A percentile compares a stretch with the other conserved stretches of the same genome.
Evolutionary conservation across 2,888 invertebrate species (phyloP).

Genomic region (Ectemnius cavifrons): DNA sequence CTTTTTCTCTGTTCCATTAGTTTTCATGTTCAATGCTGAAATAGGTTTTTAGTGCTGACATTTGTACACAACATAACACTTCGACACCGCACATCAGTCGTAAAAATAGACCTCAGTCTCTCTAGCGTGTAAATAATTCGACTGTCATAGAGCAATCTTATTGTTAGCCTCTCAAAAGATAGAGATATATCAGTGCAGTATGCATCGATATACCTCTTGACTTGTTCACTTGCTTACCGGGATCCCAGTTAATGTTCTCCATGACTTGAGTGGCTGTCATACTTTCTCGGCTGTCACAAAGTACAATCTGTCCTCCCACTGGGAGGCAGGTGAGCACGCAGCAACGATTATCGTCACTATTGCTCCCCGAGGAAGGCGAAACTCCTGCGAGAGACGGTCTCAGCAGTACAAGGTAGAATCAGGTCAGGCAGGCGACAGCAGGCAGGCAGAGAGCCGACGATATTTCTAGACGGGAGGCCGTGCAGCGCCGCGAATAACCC

Average conservation of each 20-base stretch:
- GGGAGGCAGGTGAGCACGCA: too few relatives aligned
- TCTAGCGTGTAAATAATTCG: too few relatives aligned
- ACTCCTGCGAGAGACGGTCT: neutral
- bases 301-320: slow-evolving; percentile 19
- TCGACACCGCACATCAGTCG: too few relatives aligned
- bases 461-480: slow-evolving; percentile 59
- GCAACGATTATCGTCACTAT: neutral
- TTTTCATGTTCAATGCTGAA: too few relatives aligned
- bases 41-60: too few relatives aligned
- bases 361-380: slow-evolving; percentile 4
- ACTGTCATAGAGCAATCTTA: neutral
- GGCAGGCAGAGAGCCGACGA: slow-evolving; percentile 39
- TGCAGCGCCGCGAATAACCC: slow-evolving; percentile 64
- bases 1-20: too few relatives aligned
- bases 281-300: slow-evolving; percentile 65
- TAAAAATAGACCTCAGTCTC: too few relatives aligned
- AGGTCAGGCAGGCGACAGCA: slow-evolving; percentile 5
- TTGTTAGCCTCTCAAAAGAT: too few relatives aligned
- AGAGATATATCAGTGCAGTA: too few relatives aligned
- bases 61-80: too few relatives aligned
- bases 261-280: slow-evolving; percentile 82
- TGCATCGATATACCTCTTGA: too few relatives aligned
- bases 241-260: slow-evolving; percentile 82
- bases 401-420: slow-evolving; percentile 1
- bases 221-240: slow-evolving; percentile 77